Base-by-base conservation (phyloP, 2,888 invertebrate species). In the Drosophila flavopinicola region DNA sequence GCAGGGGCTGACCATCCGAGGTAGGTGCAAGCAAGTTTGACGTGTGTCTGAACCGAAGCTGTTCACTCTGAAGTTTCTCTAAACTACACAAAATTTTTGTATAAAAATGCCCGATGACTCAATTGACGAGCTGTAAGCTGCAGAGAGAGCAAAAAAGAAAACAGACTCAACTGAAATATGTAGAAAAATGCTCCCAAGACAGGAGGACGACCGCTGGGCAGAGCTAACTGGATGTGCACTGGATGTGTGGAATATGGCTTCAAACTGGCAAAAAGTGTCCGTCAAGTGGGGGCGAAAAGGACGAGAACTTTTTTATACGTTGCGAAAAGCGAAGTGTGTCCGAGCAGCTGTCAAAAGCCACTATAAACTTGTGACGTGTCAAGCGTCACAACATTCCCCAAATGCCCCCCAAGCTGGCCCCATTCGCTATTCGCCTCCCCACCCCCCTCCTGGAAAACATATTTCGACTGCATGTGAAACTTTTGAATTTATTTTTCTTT, bases 291-390 rank as follows among this genome's bases (percentile, higher is more conserved):
- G 6, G 11, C 9, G n/a, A 30, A 61, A 66, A 20, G 15, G 20
- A 24, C 38, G 9, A 27, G 45, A 84, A 80, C 74, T 83, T 85
- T 85, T 75, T 71, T 53, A 29, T 45, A 52, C 13, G 42, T 38
- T 6, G 66, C 54, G 53, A 27, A 73, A 76, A 72, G 65, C 69
- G 65, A 80, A 87, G 85, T 87, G 83, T 88, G 89, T 88, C 86
- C 88, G 73, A 78, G 77, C 73, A 78, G 77, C 87, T 90, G 89
- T 90, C 89, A 90, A 83, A 90, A 88, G 89, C 88, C 90, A 90
- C 90, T 87, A 88, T 82, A 88, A 89, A 90, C 86, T 90, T 89
- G 85, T 89, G 87, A 88, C 80, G 82, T 85, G 80, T 87, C 80
- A 79, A 79, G 74, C 77, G 74, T 80, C 75, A 73, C 70, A 77